Evolutionary conservation across 2,113 vertebrate species (phyloP).

Genomic region (Peromyscus polionotus): DNA sequence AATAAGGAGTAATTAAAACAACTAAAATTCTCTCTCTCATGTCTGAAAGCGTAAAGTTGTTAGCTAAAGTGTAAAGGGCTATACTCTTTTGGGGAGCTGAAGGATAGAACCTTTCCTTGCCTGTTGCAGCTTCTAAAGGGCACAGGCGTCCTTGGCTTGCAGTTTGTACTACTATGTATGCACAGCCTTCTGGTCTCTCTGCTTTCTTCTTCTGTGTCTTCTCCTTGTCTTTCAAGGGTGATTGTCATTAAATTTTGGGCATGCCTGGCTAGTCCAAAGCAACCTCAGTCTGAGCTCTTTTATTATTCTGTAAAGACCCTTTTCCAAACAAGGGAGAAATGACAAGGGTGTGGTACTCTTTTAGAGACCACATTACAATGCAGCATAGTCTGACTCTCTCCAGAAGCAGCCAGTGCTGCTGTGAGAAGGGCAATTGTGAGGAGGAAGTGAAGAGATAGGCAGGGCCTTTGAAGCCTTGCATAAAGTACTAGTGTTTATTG

Average conservation of each 20-base stretch:
- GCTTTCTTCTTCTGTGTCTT: not conserved
- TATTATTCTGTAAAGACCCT: not conserved
- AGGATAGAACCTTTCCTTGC: not conserved
- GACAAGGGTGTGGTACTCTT: not conserved
- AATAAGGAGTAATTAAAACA: not conserved
- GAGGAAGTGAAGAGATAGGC: not conserved
- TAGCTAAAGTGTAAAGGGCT: not conserved
- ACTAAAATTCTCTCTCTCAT: not conserved
- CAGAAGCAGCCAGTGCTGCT: not conserved
- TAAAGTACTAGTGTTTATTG: not conserved
- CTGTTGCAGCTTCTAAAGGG: not conserved
- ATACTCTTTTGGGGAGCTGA: not conserved
- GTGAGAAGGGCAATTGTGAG: not conserved
- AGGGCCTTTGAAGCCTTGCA: not conserved
- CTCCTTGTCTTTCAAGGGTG: not conserved
- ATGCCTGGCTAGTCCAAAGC: not conserved
- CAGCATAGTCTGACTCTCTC: no score
- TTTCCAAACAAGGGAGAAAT: not conserved
- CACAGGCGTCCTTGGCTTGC: not conserved
- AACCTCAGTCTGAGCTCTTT: not conserved
- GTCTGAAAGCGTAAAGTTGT: not conserved
- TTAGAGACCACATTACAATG: not conserved
- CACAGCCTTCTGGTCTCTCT: not conserved
- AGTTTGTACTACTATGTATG: not conserved
- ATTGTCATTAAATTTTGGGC: not conserved